Conservation (phyloP, 35 echinoderm and acorn worm genomes). For the Eucidaris tribuloides region DNA sequence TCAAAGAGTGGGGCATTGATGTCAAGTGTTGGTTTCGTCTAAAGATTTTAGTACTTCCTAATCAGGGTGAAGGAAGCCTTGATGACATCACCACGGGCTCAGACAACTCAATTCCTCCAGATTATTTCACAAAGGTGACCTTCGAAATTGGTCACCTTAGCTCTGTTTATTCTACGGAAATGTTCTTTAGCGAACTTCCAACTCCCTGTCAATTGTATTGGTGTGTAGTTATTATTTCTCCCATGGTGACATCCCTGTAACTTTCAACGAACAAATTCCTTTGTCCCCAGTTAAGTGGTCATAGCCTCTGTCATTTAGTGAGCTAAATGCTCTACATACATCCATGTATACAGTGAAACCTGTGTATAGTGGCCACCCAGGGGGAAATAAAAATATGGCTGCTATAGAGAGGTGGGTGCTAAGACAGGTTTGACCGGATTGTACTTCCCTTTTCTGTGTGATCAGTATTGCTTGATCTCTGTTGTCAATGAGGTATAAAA, state of each 20-base stretch:
- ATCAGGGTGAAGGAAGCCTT: not conserved
- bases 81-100: not conserved
- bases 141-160: not conserved
- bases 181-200: slow-evolving; percentile 14
- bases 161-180: not conserved
- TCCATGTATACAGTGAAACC: slow-evolving; percentile 12
- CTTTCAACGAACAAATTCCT: not conserved
- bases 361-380: not conserved
- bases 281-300: not conserved
- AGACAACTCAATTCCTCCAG: not conserved
- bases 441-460: too few species aligned
- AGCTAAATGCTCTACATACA: not conserved
- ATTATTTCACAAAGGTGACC: slow-evolving; percentile 15
- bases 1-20: not conserved
- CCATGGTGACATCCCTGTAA: not conserved
- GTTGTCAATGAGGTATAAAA: slow-evolving; percentile 7
- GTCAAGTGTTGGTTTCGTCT: not conserved
- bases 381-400: too few species aligned
- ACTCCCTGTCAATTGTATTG: slow-evolving; percentile 5
- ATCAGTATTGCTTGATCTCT: not conserved
- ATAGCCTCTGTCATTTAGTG: not conserved
- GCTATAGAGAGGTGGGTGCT: too few species aligned
- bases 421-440: too few species aligned
- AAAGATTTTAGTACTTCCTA: not conserved
- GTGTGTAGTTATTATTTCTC: not conserved